These are phyloP conservation scores for Gymnothorax reevesii DNA, from an alignment of 2,797 vertebrate genomes.

Conservation along the genomic window DNA sequence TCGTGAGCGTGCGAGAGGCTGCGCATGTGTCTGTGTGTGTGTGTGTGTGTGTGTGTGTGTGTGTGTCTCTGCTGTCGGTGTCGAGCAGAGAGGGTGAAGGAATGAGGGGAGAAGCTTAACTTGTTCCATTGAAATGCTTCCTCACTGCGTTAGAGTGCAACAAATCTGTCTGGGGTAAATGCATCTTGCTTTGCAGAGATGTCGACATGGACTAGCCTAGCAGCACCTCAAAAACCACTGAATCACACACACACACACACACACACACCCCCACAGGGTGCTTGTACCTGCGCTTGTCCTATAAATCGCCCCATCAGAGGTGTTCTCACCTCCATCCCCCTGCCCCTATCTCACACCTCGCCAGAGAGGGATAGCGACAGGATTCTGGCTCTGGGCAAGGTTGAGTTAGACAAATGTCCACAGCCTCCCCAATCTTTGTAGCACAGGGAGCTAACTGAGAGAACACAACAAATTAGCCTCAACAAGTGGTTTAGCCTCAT, in stretches of 20 bases:
- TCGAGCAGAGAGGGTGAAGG: not conserved
- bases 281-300: not conserved
- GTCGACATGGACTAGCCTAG: not conserved
- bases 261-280: not conserved
- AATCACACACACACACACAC: not conserved
- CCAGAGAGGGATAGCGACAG: not conserved
- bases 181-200: not conserved
- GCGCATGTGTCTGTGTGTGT: slow-evolving; percentile 39
- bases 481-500: no score
- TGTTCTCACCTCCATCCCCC: not conserved
- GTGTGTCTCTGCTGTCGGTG: slow-evolving; percentile 22
- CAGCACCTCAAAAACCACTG: not conserved
- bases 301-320: not conserved
- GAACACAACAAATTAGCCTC: no score
- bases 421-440: no score
- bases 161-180: not conserved
- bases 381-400: not conserved
- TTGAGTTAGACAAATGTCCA: not conserved
- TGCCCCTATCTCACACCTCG: not conserved
- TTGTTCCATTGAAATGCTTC: slow-evolving; percentile 16
- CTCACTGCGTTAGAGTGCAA: not conserved
- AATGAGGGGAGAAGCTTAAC: not conserved
- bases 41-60: slow-evolving; percentile 22
- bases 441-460: no score
- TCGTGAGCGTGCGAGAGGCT: slow-evolving; percentile 2